Percentiles rank a stretch among this genome's conserved stretches.
Evolutionary conservation across 2,888 invertebrate species (phyloP).

Genomic region (Ectemnius continuus): DNA sequence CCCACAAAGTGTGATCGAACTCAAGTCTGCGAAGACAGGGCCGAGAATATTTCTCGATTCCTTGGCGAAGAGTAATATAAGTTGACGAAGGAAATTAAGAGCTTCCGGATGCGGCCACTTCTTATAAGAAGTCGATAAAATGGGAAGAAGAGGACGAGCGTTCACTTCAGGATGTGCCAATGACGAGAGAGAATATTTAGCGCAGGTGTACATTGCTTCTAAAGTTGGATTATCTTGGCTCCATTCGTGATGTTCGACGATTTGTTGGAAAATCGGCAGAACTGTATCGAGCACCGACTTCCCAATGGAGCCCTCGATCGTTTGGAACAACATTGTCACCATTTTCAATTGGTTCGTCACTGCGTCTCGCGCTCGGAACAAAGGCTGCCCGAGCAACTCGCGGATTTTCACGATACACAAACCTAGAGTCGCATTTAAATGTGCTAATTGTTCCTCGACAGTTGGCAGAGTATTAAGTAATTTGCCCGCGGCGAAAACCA

Average conservation of each 20-base stretch:
- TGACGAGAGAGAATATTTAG: conserved; percentile 68
- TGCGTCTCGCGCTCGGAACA: conserved; percentile 67
- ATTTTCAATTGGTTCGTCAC: conserved; percentile 84
- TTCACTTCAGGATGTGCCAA: conserved; percentile 71
- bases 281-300: conserved; percentile 71
- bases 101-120: conserved; percentile 79
- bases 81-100: conserved; percentile 69
- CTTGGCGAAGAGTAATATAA: conserved; percentile 78
- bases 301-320: conserved; percentile 80
- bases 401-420: conserved; percentile 84
- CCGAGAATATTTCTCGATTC: conserved; percentile 71
- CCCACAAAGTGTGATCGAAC: conserved; percentile 70
- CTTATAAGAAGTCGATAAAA: conserved; percentile 72
- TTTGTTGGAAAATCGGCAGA: conserved; percentile 82
- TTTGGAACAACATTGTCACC: conserved; percentile 83
- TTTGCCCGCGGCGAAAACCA: conserved; percentile 88
- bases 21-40: conserved; percentile 69
- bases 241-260: conserved; percentile 81
- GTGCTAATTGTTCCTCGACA: conserved; percentile 82
- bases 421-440: conserved; percentile 85
- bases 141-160: conserved; percentile 63
- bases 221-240: conserved; percentile 82
- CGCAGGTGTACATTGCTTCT: conserved; percentile 80
- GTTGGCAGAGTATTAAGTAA: conserved; percentile 84
- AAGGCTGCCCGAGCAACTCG: conserved; percentile 73